A percentile compares a stretch with the other conserved stretches of the same genome.
Conservation (phyloP, 2,113 vertebrate genomes). For the Phyllostomus discolor region DNA sequence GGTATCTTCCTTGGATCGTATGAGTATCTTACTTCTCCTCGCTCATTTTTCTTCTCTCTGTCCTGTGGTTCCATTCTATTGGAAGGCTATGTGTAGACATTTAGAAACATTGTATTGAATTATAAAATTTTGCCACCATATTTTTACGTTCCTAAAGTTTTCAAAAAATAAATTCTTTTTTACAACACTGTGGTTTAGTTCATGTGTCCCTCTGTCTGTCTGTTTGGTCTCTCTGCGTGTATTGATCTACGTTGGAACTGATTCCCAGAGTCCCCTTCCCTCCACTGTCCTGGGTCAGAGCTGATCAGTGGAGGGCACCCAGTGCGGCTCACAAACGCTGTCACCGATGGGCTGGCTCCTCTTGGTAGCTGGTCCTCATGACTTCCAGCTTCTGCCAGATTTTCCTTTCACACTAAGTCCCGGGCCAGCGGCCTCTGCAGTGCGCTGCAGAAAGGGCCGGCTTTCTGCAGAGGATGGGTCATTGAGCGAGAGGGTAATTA, state of each 20-base stretch:
- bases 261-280: neutral
- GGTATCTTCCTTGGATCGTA: neutral
- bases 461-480: neutral
- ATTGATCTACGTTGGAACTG: neutral
- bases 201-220: neutral
- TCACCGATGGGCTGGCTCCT: neutral
- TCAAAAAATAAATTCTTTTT: neutral
- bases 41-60: neutral
- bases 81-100: neutral
- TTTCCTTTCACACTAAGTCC: neutral
- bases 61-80: neutral
- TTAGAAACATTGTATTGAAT: neutral
- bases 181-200: neutral
- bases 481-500: fast-evolving
- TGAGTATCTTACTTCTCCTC: neutral
- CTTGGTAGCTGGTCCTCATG: neutral
- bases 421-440: neutral
- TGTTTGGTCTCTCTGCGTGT: neutral
- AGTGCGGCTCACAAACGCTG: neutral
- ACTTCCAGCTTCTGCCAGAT: neutral
- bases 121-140: neutral
- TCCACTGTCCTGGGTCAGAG: neutral
- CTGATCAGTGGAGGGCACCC: fast-evolving
- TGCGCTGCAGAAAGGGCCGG: neutral
- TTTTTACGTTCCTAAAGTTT: neutral